Evolutionary conservation across 1,140 invertebrate species (phyloP), one percentile per base, ranked within the genome.

Genomic region (Sitophilus oryzae): DNA sequence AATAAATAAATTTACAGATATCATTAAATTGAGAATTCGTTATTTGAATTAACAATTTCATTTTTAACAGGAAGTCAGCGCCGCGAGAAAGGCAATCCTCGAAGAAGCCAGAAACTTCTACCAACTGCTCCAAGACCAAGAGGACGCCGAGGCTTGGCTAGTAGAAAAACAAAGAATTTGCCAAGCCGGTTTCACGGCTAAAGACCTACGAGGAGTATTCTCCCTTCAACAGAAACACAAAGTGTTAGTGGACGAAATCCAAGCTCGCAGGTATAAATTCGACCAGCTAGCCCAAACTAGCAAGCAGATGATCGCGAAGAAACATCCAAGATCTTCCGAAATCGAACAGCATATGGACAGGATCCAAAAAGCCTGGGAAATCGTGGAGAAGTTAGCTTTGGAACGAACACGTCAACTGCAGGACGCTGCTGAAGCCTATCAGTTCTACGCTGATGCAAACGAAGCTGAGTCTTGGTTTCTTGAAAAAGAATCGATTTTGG

Each of bases 381-480:
- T 84, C 9, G 75, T 99, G 1, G 82, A 89, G 45, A 87, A 93
- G 55, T 72, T 95, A n/a, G 85, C 88, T 0, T 84, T 82, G n/a
- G 73, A 84, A 9, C 77, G 93, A 37, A 84, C 88, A 47, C 89
- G 88, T 61, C 89, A 95, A 66, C 73, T 98, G 0, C 86, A 93
- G 59, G 95, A 98, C 71, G 93, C 94, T 0, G 89, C 88, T 1
- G 92, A 96, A 70, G 93, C 94, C 8, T 95, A 93, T 64, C 87
- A 89, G 79, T 96, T 94, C 75, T 95, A 94, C 68, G 86, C 92
- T 1, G 95, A 98, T 75, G 94, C 93, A 0, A 97, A 98, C 72
- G 96, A 99, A 71, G 89, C 93, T 0, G 95, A 98, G 65, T 96
- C 93, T 0, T 98, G 94, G 93, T 84, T 98, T 74, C 88, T 91